Evolutionary conservation across 1,140 invertebrate species (phyloP).

Genomic region (Pseudomyrmex cubaensis): DNA sequence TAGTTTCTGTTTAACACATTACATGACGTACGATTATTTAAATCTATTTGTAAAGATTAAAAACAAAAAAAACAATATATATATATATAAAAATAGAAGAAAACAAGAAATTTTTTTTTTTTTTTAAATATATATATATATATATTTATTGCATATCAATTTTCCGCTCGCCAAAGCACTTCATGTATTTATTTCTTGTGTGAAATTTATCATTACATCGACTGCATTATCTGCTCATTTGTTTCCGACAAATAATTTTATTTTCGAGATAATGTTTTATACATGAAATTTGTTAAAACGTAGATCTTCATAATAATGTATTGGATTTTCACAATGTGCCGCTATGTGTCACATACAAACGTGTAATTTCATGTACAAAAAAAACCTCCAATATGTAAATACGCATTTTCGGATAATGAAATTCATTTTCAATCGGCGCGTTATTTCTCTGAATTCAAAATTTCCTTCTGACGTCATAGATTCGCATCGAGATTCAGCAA

Average conservation of each 20-base stretch:
- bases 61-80: no score
- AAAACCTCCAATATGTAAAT: no score
- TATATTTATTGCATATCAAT: not conserved
- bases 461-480: not conserved
- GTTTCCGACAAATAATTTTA: not conserved
- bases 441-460: not conserved
- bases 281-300: slow-evolving; percentile 23
- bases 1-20: no score
- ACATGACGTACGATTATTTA: no score
- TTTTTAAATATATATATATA: no score
- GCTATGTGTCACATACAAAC: not conserved
- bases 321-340: not conserved
- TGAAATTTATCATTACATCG: slow-evolving; percentile 9
- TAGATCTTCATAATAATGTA: slow-evolving; percentile 10
- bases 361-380: no score
- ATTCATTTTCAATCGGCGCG: not conserved
- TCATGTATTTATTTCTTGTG: no score
- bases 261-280: slow-evolving; percentile 15
- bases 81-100: no score
- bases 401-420: no score
- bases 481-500: slow-evolving; percentile 10
- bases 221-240: not conserved
- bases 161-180: no score
- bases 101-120: no score
- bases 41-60: no score